Evolutionary conservation across 2,797 vertebrate species (phyloP).

Genomic region (Morus bassanus): DNA sequence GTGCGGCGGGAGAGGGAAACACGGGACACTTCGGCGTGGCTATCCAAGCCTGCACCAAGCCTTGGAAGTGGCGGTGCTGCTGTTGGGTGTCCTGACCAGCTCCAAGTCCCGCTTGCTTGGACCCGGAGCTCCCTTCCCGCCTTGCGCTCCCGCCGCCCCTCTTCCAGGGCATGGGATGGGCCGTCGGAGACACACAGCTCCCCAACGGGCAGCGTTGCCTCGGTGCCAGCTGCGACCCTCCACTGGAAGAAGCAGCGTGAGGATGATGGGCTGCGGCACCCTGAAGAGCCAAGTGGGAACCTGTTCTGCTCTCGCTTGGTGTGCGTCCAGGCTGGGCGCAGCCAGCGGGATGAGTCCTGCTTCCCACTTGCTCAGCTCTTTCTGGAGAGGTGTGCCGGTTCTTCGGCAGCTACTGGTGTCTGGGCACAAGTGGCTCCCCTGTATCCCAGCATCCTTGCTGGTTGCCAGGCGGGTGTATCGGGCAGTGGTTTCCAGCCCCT

Average conservation of each 20-base stretch:
- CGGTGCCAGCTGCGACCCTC: background rate
- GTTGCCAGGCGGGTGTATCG: background rate
- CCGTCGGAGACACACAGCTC: rapidly evolving
- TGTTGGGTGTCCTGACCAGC: background rate
- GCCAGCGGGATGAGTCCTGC: background rate
- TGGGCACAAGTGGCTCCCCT: background rate
- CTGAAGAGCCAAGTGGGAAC: background rate
- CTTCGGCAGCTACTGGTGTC: background rate
- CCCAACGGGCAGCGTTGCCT: background rate
- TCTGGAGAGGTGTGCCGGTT: background rate
- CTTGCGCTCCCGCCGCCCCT: background rate
- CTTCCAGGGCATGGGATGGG: rapidly evolving
- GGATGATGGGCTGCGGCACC: background rate
- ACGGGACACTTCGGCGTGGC: rapidly evolving
- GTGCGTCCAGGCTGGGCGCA: background rate
- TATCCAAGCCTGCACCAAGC: background rate
- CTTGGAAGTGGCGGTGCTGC: background rate
- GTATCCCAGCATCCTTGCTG: background rate
- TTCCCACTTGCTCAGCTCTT: background rate
- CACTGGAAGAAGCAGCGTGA: background rate
- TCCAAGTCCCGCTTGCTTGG: background rate
- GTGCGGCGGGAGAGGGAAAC: background rate
- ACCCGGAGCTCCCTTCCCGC: rapidly evolving
- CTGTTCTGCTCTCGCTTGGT: background rate
- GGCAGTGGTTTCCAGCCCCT: background rate